A percentile compares a stretch with the other conserved stretches of the same genome.
Evolutionary conservation across 2,113 vertebrate genomes (phyloP).

Genomic region (Tragelaphus strepsiceros): DNA sequence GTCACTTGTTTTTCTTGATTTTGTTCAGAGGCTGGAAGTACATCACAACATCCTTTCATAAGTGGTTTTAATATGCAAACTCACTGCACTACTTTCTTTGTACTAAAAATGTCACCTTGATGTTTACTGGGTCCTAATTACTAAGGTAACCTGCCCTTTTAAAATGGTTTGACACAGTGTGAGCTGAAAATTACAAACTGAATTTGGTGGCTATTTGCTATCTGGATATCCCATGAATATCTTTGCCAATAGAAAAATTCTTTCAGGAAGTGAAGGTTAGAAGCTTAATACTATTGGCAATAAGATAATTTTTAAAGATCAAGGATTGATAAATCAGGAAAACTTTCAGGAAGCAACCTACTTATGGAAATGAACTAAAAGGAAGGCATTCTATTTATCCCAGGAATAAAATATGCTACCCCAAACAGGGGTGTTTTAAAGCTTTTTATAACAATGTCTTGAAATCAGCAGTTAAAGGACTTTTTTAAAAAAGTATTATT

Average conservation of each 20-base stretch:
- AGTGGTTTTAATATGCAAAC: not conserved
- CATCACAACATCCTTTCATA: not conserved
- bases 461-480: not conserved
- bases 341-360: not conserved
- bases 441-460: not conserved
- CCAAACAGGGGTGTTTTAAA: not conserved
- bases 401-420: not conserved
- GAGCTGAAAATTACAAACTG: slow-evolving; percentile 36
- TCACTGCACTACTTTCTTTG: not conserved
- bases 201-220: slow-evolving; percentile 40
- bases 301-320: not conserved
- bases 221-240: rapidly evolving
- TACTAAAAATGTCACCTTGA: not conserved
- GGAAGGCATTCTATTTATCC: not conserved
- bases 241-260: not conserved
- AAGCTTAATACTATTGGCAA: not conserved
- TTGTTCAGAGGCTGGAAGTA: not conserved
- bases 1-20: not conserved
- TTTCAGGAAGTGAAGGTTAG: not conserved
- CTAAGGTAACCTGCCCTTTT: not conserved
- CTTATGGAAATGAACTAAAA: not conserved
- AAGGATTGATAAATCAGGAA: slow-evolving; percentile 11
- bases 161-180: slow-evolving; percentile 19
- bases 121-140: not conserved
- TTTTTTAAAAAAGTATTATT: not conserved